phyloP scores from a whole-genome alignment of 2,888 invertebrate species.

The Lithophane socia region DNA sequence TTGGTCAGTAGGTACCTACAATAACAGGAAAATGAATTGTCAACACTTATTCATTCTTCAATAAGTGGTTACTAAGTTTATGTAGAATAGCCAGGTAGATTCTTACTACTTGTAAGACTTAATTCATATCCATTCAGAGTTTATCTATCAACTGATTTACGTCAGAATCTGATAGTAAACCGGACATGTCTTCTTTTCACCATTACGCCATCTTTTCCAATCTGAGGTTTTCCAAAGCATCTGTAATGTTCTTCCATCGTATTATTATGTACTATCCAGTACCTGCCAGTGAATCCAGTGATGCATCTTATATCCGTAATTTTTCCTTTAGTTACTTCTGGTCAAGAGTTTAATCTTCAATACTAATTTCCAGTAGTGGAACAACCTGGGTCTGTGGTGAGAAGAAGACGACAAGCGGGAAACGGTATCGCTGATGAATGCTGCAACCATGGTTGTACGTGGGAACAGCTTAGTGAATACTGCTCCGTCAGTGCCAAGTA shows the following conservation, averaged over 20 bases:
- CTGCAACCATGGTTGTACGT: slow-evolving; percentile 84
- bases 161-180: background rate
- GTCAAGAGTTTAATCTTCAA: slow-evolving; percentile 9
- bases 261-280: background rate
- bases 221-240: background rate
- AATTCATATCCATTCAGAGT: background rate
- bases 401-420: slow-evolving; percentile 80
- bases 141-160: background rate
- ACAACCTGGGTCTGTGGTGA: slow-evolving; percentile 78
- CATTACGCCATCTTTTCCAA: background rate
- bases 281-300: background rate
- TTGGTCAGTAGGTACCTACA: slow-evolving; percentile 8
- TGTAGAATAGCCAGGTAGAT: slow-evolving; percentile 4
- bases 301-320: background rate
- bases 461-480: slow-evolving; percentile 84
- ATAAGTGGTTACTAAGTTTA: slow-evolving; percentile 7
- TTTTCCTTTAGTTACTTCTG: background rate
- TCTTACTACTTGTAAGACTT: slow-evolving; percentile 16
- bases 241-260: background rate
- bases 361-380: slow-evolving; percentile 80
- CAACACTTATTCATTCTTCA: slow-evolving; percentile 45
- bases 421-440: slow-evolving; percentile 85
- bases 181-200: background rate
- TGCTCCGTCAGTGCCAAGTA: slow-evolving; percentile 86
- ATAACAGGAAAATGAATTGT: slow-evolving; percentile 48